Evolutionary conservation across 2,113 vertebrate genomes (phyloP).

Genomic region (Vireo altiloquus): DNA sequence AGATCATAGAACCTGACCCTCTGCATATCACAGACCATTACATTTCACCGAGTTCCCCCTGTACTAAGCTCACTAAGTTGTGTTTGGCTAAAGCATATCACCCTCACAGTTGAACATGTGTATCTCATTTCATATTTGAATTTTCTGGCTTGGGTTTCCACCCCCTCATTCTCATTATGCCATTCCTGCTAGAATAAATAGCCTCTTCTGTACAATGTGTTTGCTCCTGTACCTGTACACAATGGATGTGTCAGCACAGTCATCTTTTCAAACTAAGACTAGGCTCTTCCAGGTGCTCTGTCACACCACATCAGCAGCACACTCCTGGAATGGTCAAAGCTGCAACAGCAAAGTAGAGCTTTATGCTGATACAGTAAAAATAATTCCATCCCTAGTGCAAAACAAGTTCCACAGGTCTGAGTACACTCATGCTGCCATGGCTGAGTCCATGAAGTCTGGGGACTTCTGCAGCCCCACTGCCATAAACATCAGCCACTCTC

Average conservation of each 20-base stretch:
- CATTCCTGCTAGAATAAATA: constrained; percentile 3
- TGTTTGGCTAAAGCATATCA: constrained; percentile 43
- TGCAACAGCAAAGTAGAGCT: background rate
- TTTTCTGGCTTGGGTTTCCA: constrained; percentile 33
- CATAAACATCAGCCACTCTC: background rate
- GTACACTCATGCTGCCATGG: background rate
- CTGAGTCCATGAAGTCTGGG: background rate
- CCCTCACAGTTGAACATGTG: constrained; percentile 42
- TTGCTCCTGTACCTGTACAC: background rate
- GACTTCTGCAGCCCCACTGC: background rate
- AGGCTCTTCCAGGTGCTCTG: background rate
- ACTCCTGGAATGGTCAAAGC: background rate
- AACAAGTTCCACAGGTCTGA: background rate
- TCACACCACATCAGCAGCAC: background rate
- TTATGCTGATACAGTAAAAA: background rate
- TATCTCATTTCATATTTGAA: constrained; percentile 46
- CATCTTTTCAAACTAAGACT: background rate
- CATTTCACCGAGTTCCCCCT: background rate
- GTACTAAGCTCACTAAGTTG: constrained; percentile 36
- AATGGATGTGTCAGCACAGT: background rate
- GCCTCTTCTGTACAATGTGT: background rate
- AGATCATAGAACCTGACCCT: constrained; percentile 47
- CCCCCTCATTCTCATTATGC: background rate
- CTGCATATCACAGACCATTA: constrained; percentile 50
- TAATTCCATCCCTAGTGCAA: background rate